Evolutionary conservation across 2,888 invertebrate species (phyloP).

Genomic region (Pelosia muscerda): DNA sequence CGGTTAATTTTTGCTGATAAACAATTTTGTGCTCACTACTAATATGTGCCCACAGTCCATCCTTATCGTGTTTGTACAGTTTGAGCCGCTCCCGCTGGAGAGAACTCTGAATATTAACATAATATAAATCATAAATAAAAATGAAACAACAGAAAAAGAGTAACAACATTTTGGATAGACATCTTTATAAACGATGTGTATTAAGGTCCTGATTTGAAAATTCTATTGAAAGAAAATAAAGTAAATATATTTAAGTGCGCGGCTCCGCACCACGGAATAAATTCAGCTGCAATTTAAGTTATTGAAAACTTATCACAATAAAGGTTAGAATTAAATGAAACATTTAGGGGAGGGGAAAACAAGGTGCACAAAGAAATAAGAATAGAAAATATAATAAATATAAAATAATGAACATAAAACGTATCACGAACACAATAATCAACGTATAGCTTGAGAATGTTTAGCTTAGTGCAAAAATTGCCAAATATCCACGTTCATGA

Average conservation of each 20-base stretch:
- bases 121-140: slow-evolving; percentile 45
- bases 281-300: slow-evolving; percentile 38
- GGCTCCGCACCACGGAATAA: slow-evolving; percentile 66
- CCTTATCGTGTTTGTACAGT: slow-evolving; percentile 65
- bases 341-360: slow-evolving; percentile 47
- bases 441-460: slow-evolving; percentile 74
- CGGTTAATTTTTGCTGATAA: slow-evolving; percentile 57
- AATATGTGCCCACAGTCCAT: slow-evolving; percentile 70
- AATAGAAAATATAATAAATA: slow-evolving; percentile 42
- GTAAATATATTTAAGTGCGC: slow-evolving; percentile 49
- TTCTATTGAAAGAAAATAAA: slow-evolving; percentile 25
- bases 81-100: slow-evolving; percentile 42
- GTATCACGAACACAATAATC: slow-evolving; percentile 71
- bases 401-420: slow-evolving; percentile 53
- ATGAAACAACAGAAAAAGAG: slow-evolving; percentile 41
- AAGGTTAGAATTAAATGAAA: slow-evolving; percentile 44
- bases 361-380: slow-evolving; percentile 54
- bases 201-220: slow-evolving; percentile 14
- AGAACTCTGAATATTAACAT: slow-evolving; percentile 34
- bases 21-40: slow-evolving; percentile 66
- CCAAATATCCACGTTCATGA: slow-evolving; percentile 66
- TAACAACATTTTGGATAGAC: slow-evolving; percentile 32
- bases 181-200: slow-evolving; percentile 19
- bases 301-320: slow-evolving; percentile 33
- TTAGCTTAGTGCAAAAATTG: slow-evolving; percentile 80